phyloP scores from a whole-genome alignment of 2,113 vertebrate genomes.

The Xenopus tropicalis region DNA sequence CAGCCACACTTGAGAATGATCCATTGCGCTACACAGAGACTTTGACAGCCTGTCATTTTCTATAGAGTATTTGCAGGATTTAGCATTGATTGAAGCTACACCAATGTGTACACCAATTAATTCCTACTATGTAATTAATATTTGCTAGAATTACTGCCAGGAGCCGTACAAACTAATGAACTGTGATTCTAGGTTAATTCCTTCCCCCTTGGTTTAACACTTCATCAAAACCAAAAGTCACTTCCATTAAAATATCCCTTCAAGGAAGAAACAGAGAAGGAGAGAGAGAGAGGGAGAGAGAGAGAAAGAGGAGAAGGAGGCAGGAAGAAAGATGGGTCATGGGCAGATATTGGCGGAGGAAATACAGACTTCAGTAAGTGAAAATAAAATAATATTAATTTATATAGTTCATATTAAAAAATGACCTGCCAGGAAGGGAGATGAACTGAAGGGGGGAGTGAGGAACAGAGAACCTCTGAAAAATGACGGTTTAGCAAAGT shows the following conservation, averaged over 20 bases:
- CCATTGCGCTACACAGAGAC: slow-evolving; percentile 6
- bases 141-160: slow-evolving; percentile 63
- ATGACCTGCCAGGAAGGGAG: background rate
- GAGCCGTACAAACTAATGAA: slow-evolving; percentile 76
- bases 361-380: slow-evolving; percentile 30
- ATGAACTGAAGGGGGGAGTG: slow-evolving; percentile 2
- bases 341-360: slow-evolving; percentile 34
- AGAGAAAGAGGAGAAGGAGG: slow-evolving; percentile 45
- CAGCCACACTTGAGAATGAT: slow-evolving; percentile 4
- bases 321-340: slow-evolving; percentile 48
- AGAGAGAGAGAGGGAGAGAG: slow-evolving; percentile 60
- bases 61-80: slow-evolving; percentile 32
- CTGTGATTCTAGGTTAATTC: slow-evolving; percentile 76
- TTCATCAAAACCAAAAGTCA: slow-evolving; percentile 68
- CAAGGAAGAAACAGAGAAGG: slow-evolving; percentile 58
- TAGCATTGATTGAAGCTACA: slow-evolving; percentile 40
- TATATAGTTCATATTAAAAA: slow-evolving; percentile 7
- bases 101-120: slow-evolving; percentile 68
- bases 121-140: slow-evolving; percentile 87
- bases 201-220: slow-evolving; percentile 60
- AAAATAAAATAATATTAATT: slow-evolving; percentile 42
- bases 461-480: slow-evolving; percentile 71
- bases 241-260: slow-evolving; percentile 72
- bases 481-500: slow-evolving; percentile 73
- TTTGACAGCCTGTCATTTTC: slow-evolving; percentile 35